Evolutionary conservation across 2,797 vertebrate genomes (phyloP), one percentile per base, ranked within the genome.

Genomic region (Choloepus didactylus): DNA sequence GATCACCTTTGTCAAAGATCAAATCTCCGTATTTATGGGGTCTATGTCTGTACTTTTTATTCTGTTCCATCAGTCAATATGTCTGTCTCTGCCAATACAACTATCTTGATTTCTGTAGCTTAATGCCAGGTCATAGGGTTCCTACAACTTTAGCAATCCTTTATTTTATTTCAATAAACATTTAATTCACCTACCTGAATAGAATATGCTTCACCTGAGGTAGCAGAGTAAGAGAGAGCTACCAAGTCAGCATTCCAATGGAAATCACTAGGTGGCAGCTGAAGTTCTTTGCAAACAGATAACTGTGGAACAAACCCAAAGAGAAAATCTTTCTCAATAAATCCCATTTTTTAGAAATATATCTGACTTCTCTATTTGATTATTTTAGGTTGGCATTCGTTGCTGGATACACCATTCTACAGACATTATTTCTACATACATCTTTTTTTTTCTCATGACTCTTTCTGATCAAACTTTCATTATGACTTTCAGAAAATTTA

Each of bases 211-310:
- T 99, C 99, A 94, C 99, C 97, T 0, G 99, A 97, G 16, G 89
- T 41, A 59, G 73, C 70, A 1, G 98, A 91, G 25, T 98, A 99
- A 31, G 98, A 98, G 80, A 99, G 87, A 27, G 99, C 99, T 87
- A 99, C 98, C n/a, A 99, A 98, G 96, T 99, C 98, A 10, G 99
- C 98, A 0, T 97, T 98, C 98, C 98, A 99, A 0, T 95, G 97
- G 95, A 98, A 99, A 70, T 99, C 99, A 87, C 99, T 99, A 96
- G 98, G 97, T 31, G 99, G 99, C 69, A 99, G 98, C 98, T 99
- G 99, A 60, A 99, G 98, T 87, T 99, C 99, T 97, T 99, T 99
- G 97, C 99, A 99, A 38, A 99, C 98, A 1, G 99, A 99, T 87
- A 99, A 95, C 99, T 99, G 94, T 9, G 93, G 82, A 81, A 94